Conservation (phyloP, 2,888 invertebrate species). For the Apocheima hispidaria region DNA sequence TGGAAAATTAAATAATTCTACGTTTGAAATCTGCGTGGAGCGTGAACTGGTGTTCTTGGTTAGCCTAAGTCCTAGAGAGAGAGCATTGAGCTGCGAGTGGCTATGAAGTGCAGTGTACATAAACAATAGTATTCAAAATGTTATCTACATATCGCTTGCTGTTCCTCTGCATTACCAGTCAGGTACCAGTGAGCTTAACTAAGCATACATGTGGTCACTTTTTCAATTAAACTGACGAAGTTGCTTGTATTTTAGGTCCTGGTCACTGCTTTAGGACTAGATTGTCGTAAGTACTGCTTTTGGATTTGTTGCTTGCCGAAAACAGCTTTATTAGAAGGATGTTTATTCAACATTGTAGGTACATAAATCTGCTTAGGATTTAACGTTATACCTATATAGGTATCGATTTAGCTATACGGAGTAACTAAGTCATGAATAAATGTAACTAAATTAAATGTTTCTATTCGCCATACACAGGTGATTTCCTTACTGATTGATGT, state of each 20-base stretch:
- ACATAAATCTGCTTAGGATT: background rate
- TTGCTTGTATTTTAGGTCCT: conserved; percentile 62
- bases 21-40: conserved; percentile 59
- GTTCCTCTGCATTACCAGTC: conserved; percentile 46
- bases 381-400: background rate
- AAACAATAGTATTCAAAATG: conserved; percentile 48
- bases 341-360: background rate
- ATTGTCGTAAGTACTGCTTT: conserved; percentile 63
- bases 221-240: conserved; percentile 24
- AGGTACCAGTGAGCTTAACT: conserved; percentile 53
- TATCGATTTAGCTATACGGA: background rate
- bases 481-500: too few relatives aligned
- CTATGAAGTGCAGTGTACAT: conserved; percentile 53
- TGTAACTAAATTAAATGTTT: too few relatives aligned
- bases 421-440: too few relatives aligned
- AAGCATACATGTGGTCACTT: background rate
- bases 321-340: background rate
- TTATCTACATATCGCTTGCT: conserved; percentile 36
- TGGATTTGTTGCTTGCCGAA: conserved; percentile 6
- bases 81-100: conserved; percentile 58
- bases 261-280: conserved; percentile 45
- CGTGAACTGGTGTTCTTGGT: conserved; percentile 53
- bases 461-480: too few relatives aligned
- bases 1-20: conserved; percentile 66
- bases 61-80: conserved; percentile 43